Evolutionary conservation across 2,113 vertebrate genomes (phyloP).

Genomic region (Elanoides forficatus): DNA sequence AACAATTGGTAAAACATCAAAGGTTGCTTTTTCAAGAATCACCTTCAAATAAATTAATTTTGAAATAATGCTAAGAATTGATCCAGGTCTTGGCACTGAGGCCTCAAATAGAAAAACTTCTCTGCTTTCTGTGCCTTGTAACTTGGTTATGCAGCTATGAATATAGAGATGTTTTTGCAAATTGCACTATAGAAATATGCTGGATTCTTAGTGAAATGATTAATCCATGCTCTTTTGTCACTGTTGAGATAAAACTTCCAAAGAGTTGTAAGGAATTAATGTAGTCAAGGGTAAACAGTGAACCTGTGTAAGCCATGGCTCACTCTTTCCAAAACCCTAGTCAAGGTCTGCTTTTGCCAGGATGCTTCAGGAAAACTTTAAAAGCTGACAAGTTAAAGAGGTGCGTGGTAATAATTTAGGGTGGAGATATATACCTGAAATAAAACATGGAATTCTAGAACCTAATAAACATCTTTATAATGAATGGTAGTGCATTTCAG

Average conservation of each 20-base stretch:
- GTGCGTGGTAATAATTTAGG: not conserved
- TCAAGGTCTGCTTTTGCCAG: not conserved
- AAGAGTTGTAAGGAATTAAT: not conserved
- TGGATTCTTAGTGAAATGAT: not conserved
- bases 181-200: not conserved
- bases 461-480: not conserved
- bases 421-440: not conserved
- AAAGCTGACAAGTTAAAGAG: not conserved
- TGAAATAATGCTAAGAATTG: not conserved
- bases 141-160: not conserved
- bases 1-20: not conserved
- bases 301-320: not conserved
- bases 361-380: not conserved
- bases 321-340: not conserved
- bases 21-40: not conserved
- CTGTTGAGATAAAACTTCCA: not conserved
- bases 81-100: not conserved
- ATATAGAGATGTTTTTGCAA: not conserved
- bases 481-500: not conserved
- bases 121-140: not conserved
- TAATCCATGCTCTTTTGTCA: not conserved
- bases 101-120: not conserved
- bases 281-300: not conserved
- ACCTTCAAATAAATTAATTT: not conserved
- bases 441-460: not conserved